These are phyloP conservation scores for Subacronicta megacephala DNA, from an alignment of 2,888 invertebrate species.

Conservation along the genomic window DNA sequence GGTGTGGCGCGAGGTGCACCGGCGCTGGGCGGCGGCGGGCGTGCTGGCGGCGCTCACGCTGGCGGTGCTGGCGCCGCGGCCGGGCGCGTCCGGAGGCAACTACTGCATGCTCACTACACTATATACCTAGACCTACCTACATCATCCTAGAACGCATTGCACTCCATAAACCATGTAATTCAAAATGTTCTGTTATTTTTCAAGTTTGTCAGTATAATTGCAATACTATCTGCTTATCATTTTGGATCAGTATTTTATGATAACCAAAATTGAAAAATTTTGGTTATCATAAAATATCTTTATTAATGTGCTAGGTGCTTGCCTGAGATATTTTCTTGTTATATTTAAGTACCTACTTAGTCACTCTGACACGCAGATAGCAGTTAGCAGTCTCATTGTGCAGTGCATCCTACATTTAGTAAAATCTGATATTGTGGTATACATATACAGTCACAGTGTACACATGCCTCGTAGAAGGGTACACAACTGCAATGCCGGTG, in stretches of 20 bases:
- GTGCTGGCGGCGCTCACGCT: conserved; percentile 70
- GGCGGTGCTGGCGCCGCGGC: conserved; percentile 74
- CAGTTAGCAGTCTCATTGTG: background rate
- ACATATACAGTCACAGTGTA: too few species aligned
- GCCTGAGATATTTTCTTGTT: too few species aligned
- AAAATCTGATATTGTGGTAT: background rate
- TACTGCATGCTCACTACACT: conserved; percentile 76
- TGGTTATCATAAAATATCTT: too few species aligned
- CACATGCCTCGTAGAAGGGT: too few species aligned
- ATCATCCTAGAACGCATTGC: conserved; percentile 82
- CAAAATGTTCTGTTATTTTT: conserved; percentile 45
- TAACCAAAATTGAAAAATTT: too few species aligned
- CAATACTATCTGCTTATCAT: conserved; percentile 19
- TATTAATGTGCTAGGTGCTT: too few species aligned
- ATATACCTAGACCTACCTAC: too few species aligned
- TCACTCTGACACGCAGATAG: conserved; percentile 8
- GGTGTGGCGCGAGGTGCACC: conserved; percentile 69
- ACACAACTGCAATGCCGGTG: too few species aligned
- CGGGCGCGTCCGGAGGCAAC: conserved; percentile 85
- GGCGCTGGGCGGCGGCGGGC: conserved; percentile 76
- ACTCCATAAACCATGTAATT: conserved; percentile 79
- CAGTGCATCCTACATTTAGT: background rate
- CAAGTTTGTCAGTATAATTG: conserved; percentile 7
- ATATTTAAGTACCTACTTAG: too few species aligned
- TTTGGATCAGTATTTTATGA: too few species aligned